Conservation (phyloP, 2,113 vertebrate species). For the Sinocyclocheilus rhinocerous region DNA sequence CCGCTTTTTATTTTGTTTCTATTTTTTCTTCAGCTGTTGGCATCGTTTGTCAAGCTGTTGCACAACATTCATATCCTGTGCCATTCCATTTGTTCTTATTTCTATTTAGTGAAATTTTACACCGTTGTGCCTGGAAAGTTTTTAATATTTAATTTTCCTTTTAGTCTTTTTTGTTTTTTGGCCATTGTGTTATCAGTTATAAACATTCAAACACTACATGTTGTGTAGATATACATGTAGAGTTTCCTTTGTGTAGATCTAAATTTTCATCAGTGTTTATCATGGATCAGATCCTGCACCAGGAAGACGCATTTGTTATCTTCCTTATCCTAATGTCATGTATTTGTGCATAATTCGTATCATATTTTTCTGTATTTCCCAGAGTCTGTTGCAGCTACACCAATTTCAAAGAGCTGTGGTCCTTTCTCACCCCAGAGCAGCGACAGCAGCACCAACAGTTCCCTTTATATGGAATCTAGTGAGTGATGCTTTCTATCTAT, state of each 20-base stretch:
- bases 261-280: not conserved
- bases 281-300: not conserved
- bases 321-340: not conserved
- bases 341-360: conserved; percentile 32
- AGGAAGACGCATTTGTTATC: not conserved
- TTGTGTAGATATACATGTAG: not conserved
- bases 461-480: conserved; percentile 87
- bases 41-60: not conserved
- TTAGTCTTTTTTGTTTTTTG: not conserved
- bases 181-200: conserved; percentile 4
- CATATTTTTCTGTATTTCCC: conserved; percentile 39
- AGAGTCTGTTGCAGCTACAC: conserved; percentile 80
- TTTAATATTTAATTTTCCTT: not conserved
- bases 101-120: not conserved
- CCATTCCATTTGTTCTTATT: not conserved
- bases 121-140: conserved; percentile 1
- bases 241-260: not conserved
- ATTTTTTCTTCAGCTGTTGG: not conserved
- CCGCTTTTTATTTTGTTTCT: not conserved
- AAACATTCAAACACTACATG: not conserved
- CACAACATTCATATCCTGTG: not conserved
- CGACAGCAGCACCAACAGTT: conserved; percentile 77
- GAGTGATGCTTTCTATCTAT: conserved; percentile 62
- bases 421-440: conserved; percentile 77
- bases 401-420: conserved; percentile 67